These are phyloP conservation scores for Rhegmatorhina hoffmannsi DNA, from an alignment of 2,113 vertebrate genomes.

Conservation along the genomic window DNA sequence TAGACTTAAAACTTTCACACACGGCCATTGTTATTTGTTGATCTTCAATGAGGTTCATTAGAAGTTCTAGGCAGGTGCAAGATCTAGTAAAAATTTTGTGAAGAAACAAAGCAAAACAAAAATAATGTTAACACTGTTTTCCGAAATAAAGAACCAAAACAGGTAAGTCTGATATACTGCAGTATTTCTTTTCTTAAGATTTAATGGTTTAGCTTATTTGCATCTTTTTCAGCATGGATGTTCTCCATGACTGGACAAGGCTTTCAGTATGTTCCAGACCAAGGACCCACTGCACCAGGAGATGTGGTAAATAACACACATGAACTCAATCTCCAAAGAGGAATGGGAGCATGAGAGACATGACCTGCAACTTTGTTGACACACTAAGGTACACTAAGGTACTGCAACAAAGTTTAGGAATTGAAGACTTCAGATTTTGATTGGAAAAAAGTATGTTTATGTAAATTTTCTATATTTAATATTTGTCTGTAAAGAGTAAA, in stretches of 20 bases:
- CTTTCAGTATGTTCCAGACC: neutral
- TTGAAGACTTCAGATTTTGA: neutral
- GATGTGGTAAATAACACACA: neutral
- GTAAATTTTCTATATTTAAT: neutral
- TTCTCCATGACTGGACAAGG: neutral
- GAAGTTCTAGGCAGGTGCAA: neutral
- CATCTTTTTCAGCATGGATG: neutral
- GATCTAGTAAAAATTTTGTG: neutral
- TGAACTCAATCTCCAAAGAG: neutral
- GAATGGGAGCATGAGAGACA: neutral
- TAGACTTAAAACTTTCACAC: neutral
- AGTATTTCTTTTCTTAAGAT: neutral
- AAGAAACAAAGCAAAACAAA: neutral
- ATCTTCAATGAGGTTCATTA: neutral
- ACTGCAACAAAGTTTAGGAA: neutral
- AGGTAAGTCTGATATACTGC: neutral
- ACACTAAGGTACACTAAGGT: neutral
- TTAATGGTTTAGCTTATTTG: neutral
- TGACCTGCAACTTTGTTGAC: neutral
- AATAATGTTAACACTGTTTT: neutral
- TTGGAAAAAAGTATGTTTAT: neutral
- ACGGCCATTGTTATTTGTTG: neutral
- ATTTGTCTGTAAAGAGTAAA: neutral
- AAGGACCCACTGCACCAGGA: neutral
- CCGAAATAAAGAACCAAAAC: neutral